Evolutionary conservation across 2,113 vertebrate genomes (phyloP), one percentile per base, ranked within the genome.

Genomic region (Glaucomys volans): DNA sequence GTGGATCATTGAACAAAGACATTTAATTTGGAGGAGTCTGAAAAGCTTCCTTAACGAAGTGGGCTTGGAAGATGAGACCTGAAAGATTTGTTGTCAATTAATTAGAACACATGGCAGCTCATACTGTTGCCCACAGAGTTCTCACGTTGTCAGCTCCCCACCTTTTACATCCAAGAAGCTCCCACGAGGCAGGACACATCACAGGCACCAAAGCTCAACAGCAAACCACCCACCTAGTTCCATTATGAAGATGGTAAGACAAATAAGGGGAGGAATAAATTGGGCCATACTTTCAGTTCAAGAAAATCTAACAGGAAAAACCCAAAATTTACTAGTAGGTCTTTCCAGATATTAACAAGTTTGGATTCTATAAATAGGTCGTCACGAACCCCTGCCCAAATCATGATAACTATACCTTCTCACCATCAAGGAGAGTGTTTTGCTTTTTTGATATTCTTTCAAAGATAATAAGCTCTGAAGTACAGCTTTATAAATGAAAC

Each of bases 11-110:
- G 64, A 91, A 86, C 8, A 72, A 67, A 90, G 82, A 85, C 22
- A 50, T 77, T 81, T 62, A n/a, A 62, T 77, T 62, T 22, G 82
- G 26, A 13, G 14, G 14, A 91, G 32, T 67, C 26, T 28, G 52
- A 75, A 97, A 95, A 74, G 44, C 40, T 94, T 76, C 44, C 67
- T 95, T 66, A 69, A 57, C 57, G 57, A 92, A 95, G 82, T 79
- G 32, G 32, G 1, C 79, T 92, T 67, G 11, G 71, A 52, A 83
- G 54, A 57, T n/a, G 40, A 93, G 42, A 83, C 37, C 50, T 86
- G 1, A 47, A 57, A 54, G n/a, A 64, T 80, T 4, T 30, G 40
- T 47, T 40, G 44, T 77, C 14, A 22, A 52, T 71, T 84, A 30
- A 74, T 66, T 18, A 71, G 57, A 91, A 79, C 82, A 59, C 52